Conservation (phyloP, 2,113 vertebrate genomes). For the Psammodynastes pulverulentus region DNA sequence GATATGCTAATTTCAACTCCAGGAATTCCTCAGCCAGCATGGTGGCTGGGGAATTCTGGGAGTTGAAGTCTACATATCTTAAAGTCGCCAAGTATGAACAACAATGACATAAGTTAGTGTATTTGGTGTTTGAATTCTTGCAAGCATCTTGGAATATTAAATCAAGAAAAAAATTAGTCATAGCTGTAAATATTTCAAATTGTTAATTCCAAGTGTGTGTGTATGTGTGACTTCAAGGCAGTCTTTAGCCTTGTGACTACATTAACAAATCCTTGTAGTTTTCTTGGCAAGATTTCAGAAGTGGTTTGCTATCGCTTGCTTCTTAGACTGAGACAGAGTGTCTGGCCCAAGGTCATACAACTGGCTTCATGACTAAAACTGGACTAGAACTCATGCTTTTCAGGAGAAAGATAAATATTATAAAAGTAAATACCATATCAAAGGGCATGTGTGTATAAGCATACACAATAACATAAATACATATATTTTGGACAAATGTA, state of each 20-base stretch:
- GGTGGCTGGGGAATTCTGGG: neutral
- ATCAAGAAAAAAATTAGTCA: neutral
- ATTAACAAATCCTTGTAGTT: neutral
- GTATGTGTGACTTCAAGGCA: neutral
- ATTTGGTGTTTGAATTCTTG: neutral
- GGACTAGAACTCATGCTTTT: neutral
- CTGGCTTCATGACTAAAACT: neutral
- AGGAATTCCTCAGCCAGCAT: neutral
- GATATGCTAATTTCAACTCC: neutral
- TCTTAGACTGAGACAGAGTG: neutral
- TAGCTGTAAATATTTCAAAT: neutral
- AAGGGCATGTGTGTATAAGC: neutral
- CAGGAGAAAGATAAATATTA: neutral
- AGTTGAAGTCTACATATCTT: neutral
- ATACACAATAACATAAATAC: neutral
- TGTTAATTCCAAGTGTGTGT: neutral
- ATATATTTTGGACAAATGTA: neutral
- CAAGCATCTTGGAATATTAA: neutral
- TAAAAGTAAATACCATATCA: neutral
- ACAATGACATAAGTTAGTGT: neutral
- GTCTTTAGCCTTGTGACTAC: neutral
- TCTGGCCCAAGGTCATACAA: neutral
- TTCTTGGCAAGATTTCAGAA: neutral
- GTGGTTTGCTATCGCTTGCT: neutral
- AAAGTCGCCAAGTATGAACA: neutral